These are phyloP conservation scores for Brevipalpus yothersi DNA, from an alignment of 1,140 invertebrate genomes.

Conservation along the genomic window DNA sequence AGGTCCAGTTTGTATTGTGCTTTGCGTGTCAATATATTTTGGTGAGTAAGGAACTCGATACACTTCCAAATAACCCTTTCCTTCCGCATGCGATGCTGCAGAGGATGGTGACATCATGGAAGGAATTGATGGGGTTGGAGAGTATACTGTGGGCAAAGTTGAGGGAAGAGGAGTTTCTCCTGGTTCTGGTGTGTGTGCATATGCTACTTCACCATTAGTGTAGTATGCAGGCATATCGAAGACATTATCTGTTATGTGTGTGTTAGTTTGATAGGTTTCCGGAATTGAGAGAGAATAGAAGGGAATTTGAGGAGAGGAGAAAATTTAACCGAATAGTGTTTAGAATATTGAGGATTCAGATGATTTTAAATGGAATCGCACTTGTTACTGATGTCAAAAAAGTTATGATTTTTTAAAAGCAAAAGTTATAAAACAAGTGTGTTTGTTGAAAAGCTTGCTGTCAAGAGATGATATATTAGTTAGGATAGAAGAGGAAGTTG, in stretches of 20 bases:
- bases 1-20: not conserved
- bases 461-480: too few species aligned
- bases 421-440: too few species aligned
- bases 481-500: not conserved
- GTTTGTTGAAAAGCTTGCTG: too few species aligned
- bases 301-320: too few species aligned
- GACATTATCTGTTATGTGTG: constrained; percentile 1
- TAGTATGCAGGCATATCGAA: constrained; percentile 7
- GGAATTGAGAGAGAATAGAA: too few species aligned
- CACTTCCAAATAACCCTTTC: constrained; percentile 9
- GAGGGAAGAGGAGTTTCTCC: not conserved
- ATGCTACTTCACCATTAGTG: constrained; percentile 4
- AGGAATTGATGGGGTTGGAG: constrained; percentile 7
- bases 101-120: constrained; percentile 9
- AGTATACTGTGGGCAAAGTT: constrained; percentile 8
- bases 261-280: not conserved
- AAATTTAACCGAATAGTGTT: too few species aligned
- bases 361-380: too few species aligned
- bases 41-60: constrained; percentile 2
- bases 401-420: too few species aligned
- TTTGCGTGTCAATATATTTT: not conserved
- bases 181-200: constrained; percentile 3
- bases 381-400: too few species aligned
- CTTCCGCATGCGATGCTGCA: constrained; percentile 3
- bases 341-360: too few species aligned